Percentiles rank a stretch among this genome's conserved stretches.
These are phyloP conservation scores for Trypoxylon attenuatum DNA, from an alignment of 2,888 invertebrate species.

Conservation along the genomic window DNA sequence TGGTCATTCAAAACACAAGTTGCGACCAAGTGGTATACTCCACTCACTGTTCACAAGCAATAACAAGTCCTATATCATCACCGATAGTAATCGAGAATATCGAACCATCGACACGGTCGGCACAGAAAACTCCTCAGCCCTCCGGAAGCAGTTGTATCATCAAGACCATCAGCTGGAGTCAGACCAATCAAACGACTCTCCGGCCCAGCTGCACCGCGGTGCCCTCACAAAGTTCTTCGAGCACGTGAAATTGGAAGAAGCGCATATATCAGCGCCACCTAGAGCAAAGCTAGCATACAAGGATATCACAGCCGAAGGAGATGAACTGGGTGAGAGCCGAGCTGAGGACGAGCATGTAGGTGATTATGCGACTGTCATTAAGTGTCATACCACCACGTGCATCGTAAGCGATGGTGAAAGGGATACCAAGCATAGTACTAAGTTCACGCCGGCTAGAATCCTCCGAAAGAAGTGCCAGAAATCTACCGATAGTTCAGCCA, in stretches of 20 bases:
- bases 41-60: conserved; percentile 68
- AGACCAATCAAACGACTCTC: conserved; percentile 43
- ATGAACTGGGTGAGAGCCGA: conserved; percentile 25
- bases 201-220: conserved; percentile 48
- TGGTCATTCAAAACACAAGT: conserved; percentile 34
- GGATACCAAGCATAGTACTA: conserved; percentile 16
- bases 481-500: not conserved
- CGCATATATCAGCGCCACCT: conserved; percentile 74
- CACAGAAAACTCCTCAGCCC: conserved; percentile 36
- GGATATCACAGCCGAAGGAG: conserved; percentile 34
- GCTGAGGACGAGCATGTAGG: conserved; percentile 26
- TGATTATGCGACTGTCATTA: conserved; percentile 29
- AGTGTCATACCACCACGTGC: conserved; percentile 13
- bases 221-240: conserved; percentile 61
- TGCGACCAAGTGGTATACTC: conserved; percentile 57
- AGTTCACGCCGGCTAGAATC: conserved; percentile 20
- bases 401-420: conserved; percentile 18
- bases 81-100: conserved; percentile 55
- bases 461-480: conserved; percentile 18
- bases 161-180: conserved; percentile 45
- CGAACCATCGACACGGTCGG: conserved; percentile 44
- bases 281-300: conserved; percentile 67
- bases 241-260: conserved; percentile 75
- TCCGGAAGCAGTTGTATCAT: conserved; percentile 41
- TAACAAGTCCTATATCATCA: conserved; percentile 68